Evolutionary conservation across 2,888 invertebrate genomes (phyloP).

Genomic region (Disparrhopalites patrizii): DNA sequence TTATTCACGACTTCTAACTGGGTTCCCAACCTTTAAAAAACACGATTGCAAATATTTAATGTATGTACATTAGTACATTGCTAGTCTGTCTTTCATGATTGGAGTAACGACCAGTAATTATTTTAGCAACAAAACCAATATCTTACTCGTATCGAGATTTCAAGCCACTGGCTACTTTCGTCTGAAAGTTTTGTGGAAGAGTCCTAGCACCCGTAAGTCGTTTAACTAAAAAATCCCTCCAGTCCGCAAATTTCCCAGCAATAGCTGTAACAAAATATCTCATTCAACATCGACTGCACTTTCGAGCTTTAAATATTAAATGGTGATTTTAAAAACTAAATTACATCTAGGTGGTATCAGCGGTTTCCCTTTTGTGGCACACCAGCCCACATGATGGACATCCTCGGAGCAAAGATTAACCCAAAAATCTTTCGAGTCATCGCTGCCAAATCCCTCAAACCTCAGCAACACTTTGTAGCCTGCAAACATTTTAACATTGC

Average conservation of each 20-base stretch:
- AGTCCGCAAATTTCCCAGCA: constrained; percentile 88
- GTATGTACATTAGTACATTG: too few species aligned
- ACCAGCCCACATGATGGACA: constrained; percentile 98
- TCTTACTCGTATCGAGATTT: constrained; percentile 67
- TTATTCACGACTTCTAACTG: constrained; percentile 94
- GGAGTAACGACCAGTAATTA: not conserved
- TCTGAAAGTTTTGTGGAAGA: constrained; percentile 85
- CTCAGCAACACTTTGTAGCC: constrained; percentile 60
- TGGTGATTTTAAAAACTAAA: not conserved
- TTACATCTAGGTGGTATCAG: constrained; percentile 84
- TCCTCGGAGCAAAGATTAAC: constrained; percentile 88
- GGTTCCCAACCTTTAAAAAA: constrained; percentile 62
- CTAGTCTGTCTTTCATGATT: too few species aligned
- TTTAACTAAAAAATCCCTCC: constrained; percentile 92
- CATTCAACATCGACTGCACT: too few species aligned
- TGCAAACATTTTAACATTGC: too few species aligned
- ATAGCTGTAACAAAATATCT: constrained; percentile 60
- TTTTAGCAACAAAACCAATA: constrained; percentile 7
- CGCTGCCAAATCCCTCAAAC: constrained; percentile 90
- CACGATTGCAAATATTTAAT: not conserved
- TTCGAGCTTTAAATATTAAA: too few species aligned
- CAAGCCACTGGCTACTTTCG: constrained; percentile 77
- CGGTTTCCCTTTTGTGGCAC: constrained; percentile 90
- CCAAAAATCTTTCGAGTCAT: constrained; percentile 91
- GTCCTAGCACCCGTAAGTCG: constrained; percentile 92